These are phyloP conservation scores for Python bivittatus DNA, from an alignment of 2,113 vertebrate genomes.

Conservation along the genomic window DNA sequence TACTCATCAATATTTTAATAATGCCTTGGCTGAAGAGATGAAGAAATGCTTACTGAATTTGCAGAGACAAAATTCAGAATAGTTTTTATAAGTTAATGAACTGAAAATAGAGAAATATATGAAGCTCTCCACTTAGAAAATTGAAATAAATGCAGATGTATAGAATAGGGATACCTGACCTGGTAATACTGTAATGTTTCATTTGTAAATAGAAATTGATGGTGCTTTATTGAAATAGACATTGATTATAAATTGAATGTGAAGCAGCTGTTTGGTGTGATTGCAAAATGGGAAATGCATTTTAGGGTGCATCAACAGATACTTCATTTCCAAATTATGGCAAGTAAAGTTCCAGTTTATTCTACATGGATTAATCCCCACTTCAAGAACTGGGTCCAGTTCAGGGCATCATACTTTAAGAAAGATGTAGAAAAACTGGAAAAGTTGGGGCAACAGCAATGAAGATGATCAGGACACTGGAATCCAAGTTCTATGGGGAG, in stretches of 20 bases:
- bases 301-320: background rate
- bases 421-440: background rate
- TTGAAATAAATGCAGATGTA: too few species aligned
- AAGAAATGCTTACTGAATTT: too few species aligned
- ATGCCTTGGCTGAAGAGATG: too few species aligned
- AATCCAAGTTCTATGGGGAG: background rate
- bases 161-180: too few species aligned
- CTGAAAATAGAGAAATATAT: too few species aligned
- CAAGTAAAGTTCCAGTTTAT: background rate
- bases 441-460: background rate
- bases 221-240: background rate
- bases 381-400: background rate
- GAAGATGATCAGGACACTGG: background rate
- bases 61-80: too few species aligned
- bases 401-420: background rate
- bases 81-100: too few species aligned
- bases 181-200: too few species aligned
- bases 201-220: background rate
- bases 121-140: too few species aligned
- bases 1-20: too few species aligned
- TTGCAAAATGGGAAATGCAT: background rate
- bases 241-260: background rate
- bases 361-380: background rate
- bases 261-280: background rate
- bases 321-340: too few species aligned